Evolutionary conservation across 2,888 invertebrate genomes (phyloP), one percentile per base, ranked within the genome.

Genomic region (Tipula confusa): DNA sequence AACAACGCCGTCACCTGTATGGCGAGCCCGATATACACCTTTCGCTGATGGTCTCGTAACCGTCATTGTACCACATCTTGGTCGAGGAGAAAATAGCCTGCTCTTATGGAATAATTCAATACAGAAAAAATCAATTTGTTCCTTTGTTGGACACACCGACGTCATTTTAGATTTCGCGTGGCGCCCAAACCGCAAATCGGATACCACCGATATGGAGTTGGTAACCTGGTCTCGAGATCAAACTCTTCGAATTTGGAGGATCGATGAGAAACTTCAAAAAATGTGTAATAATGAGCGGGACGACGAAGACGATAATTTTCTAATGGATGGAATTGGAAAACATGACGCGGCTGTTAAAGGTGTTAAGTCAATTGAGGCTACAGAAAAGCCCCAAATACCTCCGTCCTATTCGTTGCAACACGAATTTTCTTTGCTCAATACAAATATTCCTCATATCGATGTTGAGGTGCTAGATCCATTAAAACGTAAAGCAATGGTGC

Each of bases 191-290:
- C 90, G 90, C 86, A 87, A 88, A 43, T 91, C 90, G 84, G 90
- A 89, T 82, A 87, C 87, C 29, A 86, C 86, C 13, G 88, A 89
- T 86, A 88, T 89, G 84, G 96, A 98, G 88, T 90, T 98, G 81
- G 94, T 98, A 0, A 98, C 98, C 1, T 98, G 98, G 98, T 97
- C 97, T 0, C 94, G 96, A 87, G 98, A 98, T 91, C 97, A 98
- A 87, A 96, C 95, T 13, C 91, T 98, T 48, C 92, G 98, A 83
- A 93, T 98, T 28, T 98, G 98, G 96, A 93, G 94, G 87, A 95
- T 98, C 87, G 96, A 97, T 88, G 93, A 95, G 64, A 93, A 94
- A 84, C 90, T 98, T 85, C 93, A 97, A 86, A 96, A 96, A 90
- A 90, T 95, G 87, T 84, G 82, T 29, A 28, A 48, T n/a, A 43